Percentiles rank a stretch among this genome's conserved stretches.
Conservation (phyloP, 2,113 vertebrate genomes). For the Panthera tigris region DNA sequence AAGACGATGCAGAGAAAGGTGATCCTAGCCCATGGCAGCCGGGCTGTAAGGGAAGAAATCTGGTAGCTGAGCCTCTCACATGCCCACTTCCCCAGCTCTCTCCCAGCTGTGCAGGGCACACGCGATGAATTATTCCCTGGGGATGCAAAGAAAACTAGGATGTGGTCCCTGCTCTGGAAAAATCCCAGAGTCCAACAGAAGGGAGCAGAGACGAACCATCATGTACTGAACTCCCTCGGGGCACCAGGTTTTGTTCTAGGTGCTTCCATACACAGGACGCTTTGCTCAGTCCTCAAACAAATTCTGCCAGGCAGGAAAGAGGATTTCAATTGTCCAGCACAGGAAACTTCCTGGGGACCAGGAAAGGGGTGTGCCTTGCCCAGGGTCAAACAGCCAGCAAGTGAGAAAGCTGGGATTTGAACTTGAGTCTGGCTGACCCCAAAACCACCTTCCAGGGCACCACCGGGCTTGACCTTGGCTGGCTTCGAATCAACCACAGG, state of each 20-base stretch:
- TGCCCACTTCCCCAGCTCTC: neutral
- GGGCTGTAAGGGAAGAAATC: neutral
- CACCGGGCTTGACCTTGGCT: neutral
- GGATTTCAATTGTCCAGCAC: neutral
- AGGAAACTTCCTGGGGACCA: neutral
- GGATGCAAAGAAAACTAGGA: neutral
- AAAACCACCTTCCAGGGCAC: neutral
- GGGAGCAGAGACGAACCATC: neutral
- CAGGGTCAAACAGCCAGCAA: neutral
- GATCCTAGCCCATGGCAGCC: neutral
- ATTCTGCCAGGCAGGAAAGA: neutral
- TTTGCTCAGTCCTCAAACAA: neutral
- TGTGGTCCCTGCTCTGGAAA: neutral
- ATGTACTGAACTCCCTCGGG: neutral
- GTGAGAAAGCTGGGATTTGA: neutral
- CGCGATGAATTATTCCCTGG: too few species aligned
- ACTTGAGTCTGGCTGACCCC: neutral
- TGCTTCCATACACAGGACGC: neutral
- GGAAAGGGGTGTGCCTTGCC: neutral
- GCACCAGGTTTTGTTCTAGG: neutral
- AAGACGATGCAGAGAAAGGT: neutral
- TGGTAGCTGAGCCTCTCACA: neutral
- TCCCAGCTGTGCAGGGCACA: neutral
- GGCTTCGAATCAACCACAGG: neutral
- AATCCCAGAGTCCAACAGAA: neutral